A percentile compares a stretch with the other conserved stretches of the same genome.
phyloP scores from a whole-genome alignment of 2,113 vertebrate species.

The Spilogale gracilis region DNA sequence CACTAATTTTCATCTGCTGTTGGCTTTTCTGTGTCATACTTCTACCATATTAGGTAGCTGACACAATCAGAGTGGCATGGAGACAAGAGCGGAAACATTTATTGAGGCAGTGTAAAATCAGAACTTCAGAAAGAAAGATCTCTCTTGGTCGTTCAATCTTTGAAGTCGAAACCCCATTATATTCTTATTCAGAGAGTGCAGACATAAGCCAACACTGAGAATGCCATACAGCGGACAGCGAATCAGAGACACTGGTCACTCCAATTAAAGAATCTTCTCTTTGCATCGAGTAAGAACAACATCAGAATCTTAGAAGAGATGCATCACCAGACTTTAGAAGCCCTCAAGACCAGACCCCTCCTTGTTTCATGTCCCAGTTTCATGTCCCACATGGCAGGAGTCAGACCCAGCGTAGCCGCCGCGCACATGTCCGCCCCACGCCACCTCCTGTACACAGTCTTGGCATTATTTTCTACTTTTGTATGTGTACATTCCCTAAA shows the following conservation, averaged over 20 bases:
- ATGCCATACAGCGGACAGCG: not conserved
- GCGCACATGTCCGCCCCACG: not conserved
- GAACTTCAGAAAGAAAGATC: not conserved
- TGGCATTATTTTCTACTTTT: not conserved
- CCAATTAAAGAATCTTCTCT: not conserved
- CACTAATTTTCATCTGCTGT: not conserved
- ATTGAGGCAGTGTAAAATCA: not conserved
- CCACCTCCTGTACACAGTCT: fast-evolving
- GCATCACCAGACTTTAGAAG: not conserved
- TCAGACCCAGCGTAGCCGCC: not conserved
- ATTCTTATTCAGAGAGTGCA: not conserved
- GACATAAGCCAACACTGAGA: not conserved
- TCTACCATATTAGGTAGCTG: not conserved
- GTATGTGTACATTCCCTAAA: not conserved
- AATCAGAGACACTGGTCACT: not conserved
- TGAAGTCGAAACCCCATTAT: not conserved
- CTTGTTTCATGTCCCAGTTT: not conserved
- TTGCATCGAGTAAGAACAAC: not conserved
- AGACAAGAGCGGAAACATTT: not conserved
- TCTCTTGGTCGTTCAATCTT: not conserved
- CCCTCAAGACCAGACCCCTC: no score
- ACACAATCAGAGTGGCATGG: not conserved
- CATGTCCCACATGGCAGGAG: not conserved
- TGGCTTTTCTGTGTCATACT: not conserved
- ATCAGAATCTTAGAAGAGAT: not conserved